A percentile compares a stretch with the other conserved stretches of the same genome.
phyloP scores from a whole-genome alignment of 1,140 invertebrate species.

The Panulirus ornatus region DNA sequence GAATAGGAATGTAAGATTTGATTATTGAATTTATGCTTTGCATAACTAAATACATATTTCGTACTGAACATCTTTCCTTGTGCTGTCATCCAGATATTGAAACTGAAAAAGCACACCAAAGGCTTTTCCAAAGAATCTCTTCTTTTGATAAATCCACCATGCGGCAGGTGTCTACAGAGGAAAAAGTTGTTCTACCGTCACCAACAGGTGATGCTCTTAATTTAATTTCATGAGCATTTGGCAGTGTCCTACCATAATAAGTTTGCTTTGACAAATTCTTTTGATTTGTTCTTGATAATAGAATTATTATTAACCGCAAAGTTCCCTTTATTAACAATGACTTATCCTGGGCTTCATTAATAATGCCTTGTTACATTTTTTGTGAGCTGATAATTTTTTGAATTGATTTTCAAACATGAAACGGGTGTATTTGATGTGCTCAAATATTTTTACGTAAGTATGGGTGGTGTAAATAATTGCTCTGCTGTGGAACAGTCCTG shows the following conservation, averaged over 20 bases:
- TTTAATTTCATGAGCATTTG: background rate
- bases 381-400: too few species aligned
- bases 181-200: conserved; percentile 47
- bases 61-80: conserved; percentile 19
- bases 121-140: conserved; percentile 52
- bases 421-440: too few species aligned
- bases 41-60: background rate
- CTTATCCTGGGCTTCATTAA: too few species aligned
- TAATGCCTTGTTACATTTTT: too few species aligned
- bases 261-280: background rate
- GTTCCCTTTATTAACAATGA: too few species aligned
- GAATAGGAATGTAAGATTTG: background rate
- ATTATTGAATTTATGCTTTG: background rate
- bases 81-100: conserved; percentile 56
- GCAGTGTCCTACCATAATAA: background rate
- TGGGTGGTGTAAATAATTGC: too few species aligned
- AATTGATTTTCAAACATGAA: too few species aligned
- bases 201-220: conserved; percentile 19
- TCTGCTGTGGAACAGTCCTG: too few species aligned
- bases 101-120: conserved; percentile 61
- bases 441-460: too few species aligned
- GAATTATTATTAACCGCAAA: too few species aligned
- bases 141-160: conserved; percentile 57
- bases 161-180: conserved; percentile 57
- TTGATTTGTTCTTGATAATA: background rate